Percentiles rank a stretch among this genome's conserved stretches.
These are phyloP conservation scores for Leptinotarsa tumamoca DNA, from an alignment of 2,888 invertebrate genomes.

Conservation along the genomic window DNA sequence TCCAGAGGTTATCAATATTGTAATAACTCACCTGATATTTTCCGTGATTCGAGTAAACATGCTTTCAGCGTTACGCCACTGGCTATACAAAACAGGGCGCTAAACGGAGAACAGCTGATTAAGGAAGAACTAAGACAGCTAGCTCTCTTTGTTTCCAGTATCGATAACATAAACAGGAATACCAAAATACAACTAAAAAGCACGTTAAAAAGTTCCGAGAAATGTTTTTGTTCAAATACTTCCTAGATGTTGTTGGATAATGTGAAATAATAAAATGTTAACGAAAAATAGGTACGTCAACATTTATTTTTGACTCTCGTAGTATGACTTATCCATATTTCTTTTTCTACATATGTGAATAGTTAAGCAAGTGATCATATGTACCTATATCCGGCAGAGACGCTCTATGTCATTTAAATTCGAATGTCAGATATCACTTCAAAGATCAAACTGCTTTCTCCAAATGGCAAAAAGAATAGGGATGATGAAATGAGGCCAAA, in stretches of 20 bases:
- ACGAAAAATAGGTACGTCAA: constrained; percentile 12
- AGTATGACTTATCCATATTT: constrained; percentile 26
- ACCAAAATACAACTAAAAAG: neutral
- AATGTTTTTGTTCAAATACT: neutral
- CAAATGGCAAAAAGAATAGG: constrained; percentile 3
- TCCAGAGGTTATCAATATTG: neutral
- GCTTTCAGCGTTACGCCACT: neutral
- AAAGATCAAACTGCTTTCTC: constrained; percentile 23
- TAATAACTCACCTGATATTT: neutral
- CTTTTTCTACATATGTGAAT: neutral
- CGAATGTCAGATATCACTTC: neutral
- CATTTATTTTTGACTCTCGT: constrained; percentile 35
- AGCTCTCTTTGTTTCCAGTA: neutral
- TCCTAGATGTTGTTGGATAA: neutral
- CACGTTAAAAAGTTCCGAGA: constrained; percentile 2
- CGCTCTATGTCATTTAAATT: neutral
- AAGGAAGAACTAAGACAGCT: neutral
- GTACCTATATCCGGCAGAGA: neutral
- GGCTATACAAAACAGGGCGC: neutral
- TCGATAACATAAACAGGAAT: constrained; percentile 7
- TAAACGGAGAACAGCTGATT: constrained; percentile 12
- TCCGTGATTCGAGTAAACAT: neutral
- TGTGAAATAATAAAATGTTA: neutral
- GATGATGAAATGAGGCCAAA: constrained; percentile 7
- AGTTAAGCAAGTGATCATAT: neutral